Base-by-base conservation (phyloP, 2,797 vertebrate species). In the Enteromius mattozi region DNA sequence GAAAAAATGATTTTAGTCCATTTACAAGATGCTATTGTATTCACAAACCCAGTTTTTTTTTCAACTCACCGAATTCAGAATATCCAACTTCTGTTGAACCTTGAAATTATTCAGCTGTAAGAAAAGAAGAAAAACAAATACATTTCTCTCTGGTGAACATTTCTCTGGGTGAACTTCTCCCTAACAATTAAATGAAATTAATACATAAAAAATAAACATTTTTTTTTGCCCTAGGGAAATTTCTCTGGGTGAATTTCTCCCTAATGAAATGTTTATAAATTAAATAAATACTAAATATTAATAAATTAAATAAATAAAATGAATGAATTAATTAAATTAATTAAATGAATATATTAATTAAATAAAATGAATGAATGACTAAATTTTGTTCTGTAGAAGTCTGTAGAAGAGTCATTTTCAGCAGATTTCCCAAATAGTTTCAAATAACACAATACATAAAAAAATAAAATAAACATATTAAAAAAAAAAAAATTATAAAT, bases 61-160 rank as follows among this genome's bases (percentile, higher is more conserved):
- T 7, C 27, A 33, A 27, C 94, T 94, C 86, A 96, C 95, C 0
- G 94, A 94, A 89, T 95, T 95, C 1, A 96, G 35, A 85, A 95
- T 51, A 87, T 96, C 95, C 19, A 93, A 42, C 76, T 91, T 95
- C 92, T 95, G 95, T 84, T 95, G 94, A 13, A 91, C 92, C 85
- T 89, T 92, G 87, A 95, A 96, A 21, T 91, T 92, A 89, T 96
- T 95, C 17, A 96, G 87, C 95, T 96, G 91, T 19, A 85, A 85
- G 6, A 91, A 86, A 82, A 72, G 37, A n/a, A 10, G 2, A 19
- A 47, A 61, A 76, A 59, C n/a, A 5, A 3, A 12, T 2, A 17
- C 0, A 59, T n/a, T 42, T 21, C 19, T 42, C 6, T 56, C 16
- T 45, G 33, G 27, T n/a, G 9, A n/a, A 33, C 2, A 12, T 13